Conservation (phyloP, 2,888 invertebrate genomes). For the Xylota segnis region DNA sequence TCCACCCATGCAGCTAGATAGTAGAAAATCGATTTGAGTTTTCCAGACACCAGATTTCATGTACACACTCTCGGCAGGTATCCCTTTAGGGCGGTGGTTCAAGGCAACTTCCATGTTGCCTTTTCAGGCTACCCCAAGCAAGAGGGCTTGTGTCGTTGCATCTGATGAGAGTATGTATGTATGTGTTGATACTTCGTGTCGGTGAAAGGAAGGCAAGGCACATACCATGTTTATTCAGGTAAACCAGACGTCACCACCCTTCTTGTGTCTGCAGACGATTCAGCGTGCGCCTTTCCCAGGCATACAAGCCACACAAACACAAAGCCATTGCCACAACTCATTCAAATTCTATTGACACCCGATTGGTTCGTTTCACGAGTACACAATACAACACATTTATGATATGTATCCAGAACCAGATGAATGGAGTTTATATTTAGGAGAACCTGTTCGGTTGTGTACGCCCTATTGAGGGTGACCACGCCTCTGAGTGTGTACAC, state of each 20-base stretch:
- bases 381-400: constrained; percentile 31
- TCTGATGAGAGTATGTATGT: neutral
- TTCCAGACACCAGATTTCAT: constrained; percentile 62
- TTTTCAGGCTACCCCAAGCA: constrained; percentile 27
- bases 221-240: constrained; percentile 18
- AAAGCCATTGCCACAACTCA: neutral
- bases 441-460: constrained; percentile 64
- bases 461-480: constrained; percentile 70
- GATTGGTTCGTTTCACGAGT: constrained; percentile 57
- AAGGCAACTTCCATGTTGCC: constrained; percentile 66
- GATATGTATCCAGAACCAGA: constrained; percentile 38
- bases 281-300: constrained; percentile 40
- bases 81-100: constrained; percentile 60
- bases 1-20: constrained; percentile 21
- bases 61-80: constrained; percentile 26
- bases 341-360: constrained; percentile 51
- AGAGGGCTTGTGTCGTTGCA: neutral
- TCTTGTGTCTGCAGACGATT: constrained; percentile 15
- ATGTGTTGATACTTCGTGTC: neutral
- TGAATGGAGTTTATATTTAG: constrained; percentile 50
- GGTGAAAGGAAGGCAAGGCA: neutral
- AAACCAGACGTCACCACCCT: constrained; percentile 52
- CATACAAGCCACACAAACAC: constrained; percentile 4
- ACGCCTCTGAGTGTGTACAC: constrained; percentile 66
- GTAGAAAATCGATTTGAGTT: constrained; percentile 61